Base-by-base conservation (phyloP, 2,797 vertebrate species). In the Rhadinocentrus ornatus region DNA sequence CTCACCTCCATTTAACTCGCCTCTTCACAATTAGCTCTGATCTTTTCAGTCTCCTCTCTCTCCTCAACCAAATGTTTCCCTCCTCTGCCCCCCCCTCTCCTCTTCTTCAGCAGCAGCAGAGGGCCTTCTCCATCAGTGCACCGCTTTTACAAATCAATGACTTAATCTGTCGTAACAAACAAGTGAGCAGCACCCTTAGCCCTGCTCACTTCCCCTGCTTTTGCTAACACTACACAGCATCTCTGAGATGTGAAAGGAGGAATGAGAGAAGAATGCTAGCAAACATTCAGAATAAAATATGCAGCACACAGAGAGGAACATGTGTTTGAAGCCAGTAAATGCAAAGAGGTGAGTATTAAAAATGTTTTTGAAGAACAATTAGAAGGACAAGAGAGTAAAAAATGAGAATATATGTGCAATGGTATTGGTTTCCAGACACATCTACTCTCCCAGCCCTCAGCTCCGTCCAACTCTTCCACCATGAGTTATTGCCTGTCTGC, bases 131-230 rank as follows among this genome's bases (percentile, higher is more conserved):
- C 93, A 93, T 91, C 89, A 90, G 85, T 91, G 91, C 90, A 92
- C 90, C 80, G 74, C 90, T 91, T 93, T 93, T 89, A 90, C 90
- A 91, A 94, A 94, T 94, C 92, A 84, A 93, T 95, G 83, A 91
- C 88, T 93, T 94, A 94, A 95, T 93, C 92, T 92, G 90, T 91
- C 56, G 88, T 92, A 93, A 93, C 92, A 94, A 94, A 95, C 90
- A 93, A 93, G 91, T 91, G 93, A 93, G 90, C 93, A 92, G 81
- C 85, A 82, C 87, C 87, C 87, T 88, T 82, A 65, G 75, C 70
- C 72, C 68, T 37, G 66, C 66, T 75, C 80, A 66, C 69, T 52
- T 62, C 65, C 69, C 66, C 74, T 9, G 9, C 66, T 69, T 53
- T 48, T 56, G 29, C 83, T 59, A 71, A 83, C 71, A 64, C 69